Evolutionary conservation across 2,888 invertebrate genomes (phyloP).

Genomic region (Ichneumon xanthorius): DNA sequence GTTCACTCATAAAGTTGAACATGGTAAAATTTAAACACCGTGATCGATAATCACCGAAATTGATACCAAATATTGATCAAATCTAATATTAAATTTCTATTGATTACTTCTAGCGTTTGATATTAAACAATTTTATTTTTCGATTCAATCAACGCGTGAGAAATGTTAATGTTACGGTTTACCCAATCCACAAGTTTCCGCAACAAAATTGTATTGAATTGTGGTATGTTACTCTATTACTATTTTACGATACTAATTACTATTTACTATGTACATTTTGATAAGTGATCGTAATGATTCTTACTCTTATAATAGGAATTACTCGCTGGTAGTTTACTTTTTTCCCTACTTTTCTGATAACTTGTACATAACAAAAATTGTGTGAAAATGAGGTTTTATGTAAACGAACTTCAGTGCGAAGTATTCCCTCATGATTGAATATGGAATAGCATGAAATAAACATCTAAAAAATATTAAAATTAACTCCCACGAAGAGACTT

Average conservation of each 20-base stretch:
- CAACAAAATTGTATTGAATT: background rate
- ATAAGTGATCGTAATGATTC: background rate
- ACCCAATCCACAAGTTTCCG: background rate
- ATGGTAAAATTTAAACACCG: too few relatives aligned
- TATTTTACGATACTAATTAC: background rate
- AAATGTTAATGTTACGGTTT: background rate
- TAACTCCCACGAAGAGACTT: too few relatives aligned
- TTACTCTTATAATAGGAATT: background rate
- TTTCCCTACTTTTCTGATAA: background rate
- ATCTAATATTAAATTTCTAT: too few relatives aligned
- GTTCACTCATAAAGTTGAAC: too few relatives aligned
- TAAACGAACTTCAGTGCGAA: too few relatives aligned
- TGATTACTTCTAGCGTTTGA: background rate
- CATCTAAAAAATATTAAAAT: too few relatives aligned
- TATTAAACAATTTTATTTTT: background rate
- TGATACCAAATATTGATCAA: too few relatives aligned
- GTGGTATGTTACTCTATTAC: background rate
- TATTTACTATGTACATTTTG: background rate
- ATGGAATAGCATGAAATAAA: too few relatives aligned
- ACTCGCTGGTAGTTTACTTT: background rate
- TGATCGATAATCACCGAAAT: too few relatives aligned
- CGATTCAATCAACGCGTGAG: background rate
- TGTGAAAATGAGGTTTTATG: background rate
- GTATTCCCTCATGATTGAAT: too few relatives aligned
- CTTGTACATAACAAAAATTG: too few relatives aligned